Evolutionary conservation across 2,113 vertebrate species (phyloP), one percentile per base, ranked within the genome.

Genomic region (Planiliza haematocheilus): DNA sequence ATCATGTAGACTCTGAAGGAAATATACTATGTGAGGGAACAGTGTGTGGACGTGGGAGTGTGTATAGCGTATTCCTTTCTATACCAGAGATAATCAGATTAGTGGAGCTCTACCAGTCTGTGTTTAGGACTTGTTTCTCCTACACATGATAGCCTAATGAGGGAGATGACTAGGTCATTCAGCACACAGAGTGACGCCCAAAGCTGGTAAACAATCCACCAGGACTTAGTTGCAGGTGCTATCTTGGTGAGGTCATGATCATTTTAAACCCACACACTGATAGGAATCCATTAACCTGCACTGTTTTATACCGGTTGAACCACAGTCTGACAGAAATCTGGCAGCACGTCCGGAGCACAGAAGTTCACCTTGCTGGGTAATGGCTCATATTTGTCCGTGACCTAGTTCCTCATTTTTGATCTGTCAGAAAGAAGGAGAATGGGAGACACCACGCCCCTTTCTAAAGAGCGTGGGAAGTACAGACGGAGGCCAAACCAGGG

Each of bases 1-100:
- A 61, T 77, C 52, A 43, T 48, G 43, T 50, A 39, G 53, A 55
- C 10, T 52, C 18, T 39, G 42, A 68, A 56, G 53, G 11, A 81
- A 66, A 74, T 59, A n/a, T 52, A 24, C 17, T 48, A 8, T 64
- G 46, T 20, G 42, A 56, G 74, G 17, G 45, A 51, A 12, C 64
- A 49, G 50, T 56, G 63, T 66, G 37, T 46, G 39, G 48, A 57
- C 36, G 38, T 53, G 52, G 64, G 37, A 60, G 58, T 74, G 61
- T 71, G 57, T 77, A 38, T 69, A 55, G 41, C 64, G 52, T 50
- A 61, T 79, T 72, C 30, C 65, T 70, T 63, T 79, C 53, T 48
- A 85, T 87, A 64, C 58, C 65, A 74, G 73, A 75, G 74, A 77
- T 92, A 91, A 93, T 91, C 91, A 88, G 82, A 91, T 93, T 91